phyloP scores from a whole-genome alignment of 2,888 invertebrate species.

The Apamea sordens region DNA sequence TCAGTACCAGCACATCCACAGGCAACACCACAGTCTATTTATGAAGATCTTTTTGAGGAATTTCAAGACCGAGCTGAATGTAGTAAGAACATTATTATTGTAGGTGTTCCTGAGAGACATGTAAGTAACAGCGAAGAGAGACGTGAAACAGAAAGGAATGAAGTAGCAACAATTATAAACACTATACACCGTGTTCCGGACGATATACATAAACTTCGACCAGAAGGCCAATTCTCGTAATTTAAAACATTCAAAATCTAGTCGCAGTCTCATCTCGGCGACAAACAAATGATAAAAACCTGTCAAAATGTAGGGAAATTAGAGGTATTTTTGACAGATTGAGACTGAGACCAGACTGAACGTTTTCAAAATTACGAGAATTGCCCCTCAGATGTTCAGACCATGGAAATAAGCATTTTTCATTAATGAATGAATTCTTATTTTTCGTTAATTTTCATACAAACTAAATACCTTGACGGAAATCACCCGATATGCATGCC shows the following conservation, averaged over 20 bases:
- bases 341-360: too few species aligned
- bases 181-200: neutral
- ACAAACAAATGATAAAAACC: too few species aligned
- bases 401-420: neutral
- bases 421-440: neutral
- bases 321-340: too few species aligned
- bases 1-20: neutral
- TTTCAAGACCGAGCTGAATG: neutral
- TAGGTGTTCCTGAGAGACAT: neutral
- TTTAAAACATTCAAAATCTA: too few species aligned
- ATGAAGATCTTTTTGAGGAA: neutral
- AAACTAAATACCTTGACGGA: too few species aligned
- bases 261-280: too few species aligned
- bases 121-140: neutral
- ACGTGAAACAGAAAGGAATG: neutral
- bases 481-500: too few species aligned
- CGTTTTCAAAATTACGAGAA: too few species aligned
- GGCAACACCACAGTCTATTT: too few species aligned
- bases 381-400: neutral
- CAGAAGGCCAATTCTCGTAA: too few species aligned
- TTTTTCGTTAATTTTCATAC: too few species aligned
- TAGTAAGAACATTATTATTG: slow-evolving; percentile 1
- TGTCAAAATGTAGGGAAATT: too few species aligned
- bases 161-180: neutral
- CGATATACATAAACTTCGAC: neutral